phyloP scores from a whole-genome alignment of 2,888 invertebrate genomes.

The Metopia argyrocephala region DNA sequence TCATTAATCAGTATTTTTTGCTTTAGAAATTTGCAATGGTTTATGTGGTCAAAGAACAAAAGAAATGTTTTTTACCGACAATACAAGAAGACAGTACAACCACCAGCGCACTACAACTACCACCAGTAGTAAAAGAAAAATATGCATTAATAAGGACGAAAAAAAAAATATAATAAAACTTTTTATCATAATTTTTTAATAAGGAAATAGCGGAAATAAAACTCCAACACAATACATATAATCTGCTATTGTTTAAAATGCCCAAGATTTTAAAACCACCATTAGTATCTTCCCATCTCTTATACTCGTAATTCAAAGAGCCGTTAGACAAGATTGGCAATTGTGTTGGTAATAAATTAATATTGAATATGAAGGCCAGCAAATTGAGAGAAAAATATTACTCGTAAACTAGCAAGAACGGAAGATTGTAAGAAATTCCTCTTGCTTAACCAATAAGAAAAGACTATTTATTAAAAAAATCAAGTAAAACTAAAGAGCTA shows the following conservation, averaged over 20 bases:
- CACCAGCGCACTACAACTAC: no score
- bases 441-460: conserved; percentile 76
- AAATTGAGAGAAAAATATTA: background rate
- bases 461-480: conserved; percentile 74
- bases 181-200: conserved; percentile 58
- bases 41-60: conserved; percentile 4
- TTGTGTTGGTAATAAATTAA: conserved; percentile 61
- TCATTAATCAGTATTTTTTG: conserved; percentile 60
- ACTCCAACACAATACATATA: conserved; percentile 11
- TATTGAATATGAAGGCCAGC: conserved; percentile 51
- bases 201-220: conserved; percentile 8
- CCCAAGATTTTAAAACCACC: background rate
- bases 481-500: conserved; percentile 66
- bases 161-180: conserved; percentile 37
- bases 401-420: background rate
- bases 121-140: no score
- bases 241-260: background rate
- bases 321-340: conserved; percentile 45
- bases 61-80: conserved; percentile 40
- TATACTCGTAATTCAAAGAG: conserved; percentile 31
- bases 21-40: conserved; percentile 10
- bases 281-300: background rate
- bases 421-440: conserved; percentile 71
- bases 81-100: conserved; percentile 44
- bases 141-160: background rate